These are phyloP conservation scores for Eudasyphora cyanicolor DNA, from an alignment of 2,888 invertebrate genomes.

Conservation along the genomic window DNA sequence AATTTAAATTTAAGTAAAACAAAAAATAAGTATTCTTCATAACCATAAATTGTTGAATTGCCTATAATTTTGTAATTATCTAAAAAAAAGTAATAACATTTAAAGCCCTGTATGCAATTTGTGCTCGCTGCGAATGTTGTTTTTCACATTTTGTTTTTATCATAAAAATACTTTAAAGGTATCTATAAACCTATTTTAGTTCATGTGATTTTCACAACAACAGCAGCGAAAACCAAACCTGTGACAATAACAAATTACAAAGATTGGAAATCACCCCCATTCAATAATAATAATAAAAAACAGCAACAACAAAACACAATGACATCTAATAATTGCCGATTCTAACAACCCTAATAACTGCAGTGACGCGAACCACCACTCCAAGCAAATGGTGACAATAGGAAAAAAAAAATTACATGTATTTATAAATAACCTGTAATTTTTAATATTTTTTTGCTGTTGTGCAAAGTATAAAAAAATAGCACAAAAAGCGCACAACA, in stretches of 20 bases:
- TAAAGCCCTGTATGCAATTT: background rate
- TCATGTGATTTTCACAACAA: background rate
- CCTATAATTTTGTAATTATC: background rate
- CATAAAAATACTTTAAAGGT: background rate
- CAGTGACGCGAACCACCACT: background rate
- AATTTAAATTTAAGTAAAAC: too few relatives aligned
- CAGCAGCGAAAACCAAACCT: background rate
- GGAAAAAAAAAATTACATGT: background rate
- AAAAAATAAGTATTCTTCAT: too few relatives aligned
- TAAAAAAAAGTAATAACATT: background rate
- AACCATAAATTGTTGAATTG: too few relatives aligned
- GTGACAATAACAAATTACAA: conserved; percentile 40
- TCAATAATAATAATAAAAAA: conserved; percentile 23
- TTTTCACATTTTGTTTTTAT: background rate
- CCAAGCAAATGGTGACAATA: too few relatives aligned
- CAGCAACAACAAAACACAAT: conserved; percentile 40
- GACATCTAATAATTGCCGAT: conserved; percentile 45
- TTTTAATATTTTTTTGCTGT: background rate
- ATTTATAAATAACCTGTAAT: conserved; percentile 12
- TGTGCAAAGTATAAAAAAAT: background rate
- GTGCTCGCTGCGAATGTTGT: background rate
- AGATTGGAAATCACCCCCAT: conserved; percentile 38
- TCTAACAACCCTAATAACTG: conserved; percentile 37
- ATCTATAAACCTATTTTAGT: background rate
- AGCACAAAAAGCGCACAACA: conserved; percentile 15